A percentile compares a stretch with the other conserved stretches of the same genome.
phyloP scores from a whole-genome alignment of 1,140 invertebrate genomes.

The Macrosteles quadrilineatus region DNA sequence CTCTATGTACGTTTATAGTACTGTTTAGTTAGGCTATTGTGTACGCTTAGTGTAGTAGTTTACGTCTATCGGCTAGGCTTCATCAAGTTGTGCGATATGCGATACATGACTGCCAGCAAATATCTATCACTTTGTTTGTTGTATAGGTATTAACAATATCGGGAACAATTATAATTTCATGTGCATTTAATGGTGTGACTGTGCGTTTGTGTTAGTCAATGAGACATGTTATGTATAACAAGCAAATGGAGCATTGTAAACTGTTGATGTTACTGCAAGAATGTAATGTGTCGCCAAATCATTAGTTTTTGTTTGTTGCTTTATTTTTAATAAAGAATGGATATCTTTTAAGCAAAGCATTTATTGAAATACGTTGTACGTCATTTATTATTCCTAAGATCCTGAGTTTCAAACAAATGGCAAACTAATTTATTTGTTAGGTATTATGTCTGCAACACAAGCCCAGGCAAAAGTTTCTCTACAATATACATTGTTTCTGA shows the following conservation, averaged over 20 bases:
- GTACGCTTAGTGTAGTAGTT: constrained; percentile 14
- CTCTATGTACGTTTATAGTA: constrained; percentile 9
- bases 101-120: neutral
- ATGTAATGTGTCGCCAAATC: constrained; percentile 18
- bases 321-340: constrained; percentile 24
- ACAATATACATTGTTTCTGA: no score
- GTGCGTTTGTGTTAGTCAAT: neutral
- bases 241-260: neutral
- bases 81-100: constrained; percentile 10
- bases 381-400: neutral
- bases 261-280: constrained; percentile 10
- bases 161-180: constrained; percentile 13
- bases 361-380: neutral
- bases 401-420: no score
- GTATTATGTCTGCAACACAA: no score
- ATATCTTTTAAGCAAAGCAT: constrained; percentile 27
- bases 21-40: neutral
- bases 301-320: neutral
- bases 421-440: no score
- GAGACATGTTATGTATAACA: neutral
- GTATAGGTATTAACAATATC: constrained; percentile 19
- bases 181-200: constrained; percentile 14
- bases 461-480: no score
- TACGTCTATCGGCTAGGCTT: constrained; percentile 10
- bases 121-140: constrained; percentile 6